Conservation (phyloP, 2,797 vertebrate species). For the Gadopsis marmoratus region DNA sequence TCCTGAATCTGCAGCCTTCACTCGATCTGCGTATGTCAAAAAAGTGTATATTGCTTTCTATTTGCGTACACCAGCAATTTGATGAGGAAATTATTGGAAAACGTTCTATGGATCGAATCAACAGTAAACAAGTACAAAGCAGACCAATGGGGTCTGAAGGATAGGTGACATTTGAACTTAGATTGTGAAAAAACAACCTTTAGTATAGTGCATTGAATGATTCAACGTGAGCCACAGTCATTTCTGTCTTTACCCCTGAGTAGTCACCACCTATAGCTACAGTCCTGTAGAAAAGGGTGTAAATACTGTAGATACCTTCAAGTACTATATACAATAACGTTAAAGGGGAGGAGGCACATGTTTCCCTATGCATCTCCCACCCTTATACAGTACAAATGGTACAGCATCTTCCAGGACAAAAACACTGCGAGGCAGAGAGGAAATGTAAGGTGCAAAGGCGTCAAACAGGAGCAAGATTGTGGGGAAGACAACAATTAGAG, state of each 20-base stretch:
- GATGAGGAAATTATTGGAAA: conserved; percentile 4
- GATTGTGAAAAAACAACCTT: not conserved
- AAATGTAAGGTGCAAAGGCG: conserved; percentile 39
- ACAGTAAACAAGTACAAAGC: not conserved
- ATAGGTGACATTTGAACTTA: not conserved
- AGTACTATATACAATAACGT: not conserved
- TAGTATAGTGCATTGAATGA: not conserved
- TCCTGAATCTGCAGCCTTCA: not conserved
- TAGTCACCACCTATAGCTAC: not conserved
- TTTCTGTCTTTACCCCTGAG: not conserved
- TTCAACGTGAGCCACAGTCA: not conserved
- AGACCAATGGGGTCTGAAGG: not conserved
- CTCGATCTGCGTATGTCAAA: not conserved
- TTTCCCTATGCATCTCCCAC: not conserved
- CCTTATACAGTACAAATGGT: conserved; percentile 23
- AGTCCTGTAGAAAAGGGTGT: not conserved
- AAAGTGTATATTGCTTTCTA: conserved; percentile 10
- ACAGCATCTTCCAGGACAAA: conserved; percentile 26
- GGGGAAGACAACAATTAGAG: conserved; percentile 49
- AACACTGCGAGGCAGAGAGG: conserved; percentile 28
- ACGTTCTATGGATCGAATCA: not conserved
- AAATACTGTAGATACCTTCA: not conserved
- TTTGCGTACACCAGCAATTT: not conserved
- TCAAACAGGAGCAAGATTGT: conserved; percentile 35
- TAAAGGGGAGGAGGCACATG: not conserved